Percentiles rank a stretch among this genome's conserved stretches.
Conservation (phyloP, 2,113 vertebrate species). For the Aptenodytes forsteri region DNA sequence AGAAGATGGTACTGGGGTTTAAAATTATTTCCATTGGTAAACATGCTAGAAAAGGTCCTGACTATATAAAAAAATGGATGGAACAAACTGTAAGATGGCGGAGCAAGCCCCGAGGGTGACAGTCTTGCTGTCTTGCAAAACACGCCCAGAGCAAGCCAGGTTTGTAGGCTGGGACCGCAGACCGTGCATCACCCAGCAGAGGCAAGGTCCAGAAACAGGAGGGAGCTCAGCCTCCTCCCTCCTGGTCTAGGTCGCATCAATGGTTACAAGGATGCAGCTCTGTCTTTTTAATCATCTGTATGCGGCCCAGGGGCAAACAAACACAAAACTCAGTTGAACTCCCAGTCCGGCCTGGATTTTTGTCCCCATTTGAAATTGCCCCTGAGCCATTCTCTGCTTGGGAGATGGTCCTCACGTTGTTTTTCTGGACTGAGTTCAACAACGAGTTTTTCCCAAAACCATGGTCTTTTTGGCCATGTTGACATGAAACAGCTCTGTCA, state of each 20-base stretch:
- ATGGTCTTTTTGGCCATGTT: background rate
- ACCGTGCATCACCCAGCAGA: accelerated
- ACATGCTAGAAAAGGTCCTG: background rate
- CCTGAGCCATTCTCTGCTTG: background rate
- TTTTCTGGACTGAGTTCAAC: background rate
- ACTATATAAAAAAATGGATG: background rate
- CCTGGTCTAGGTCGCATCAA: accelerated
- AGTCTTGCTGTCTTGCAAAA: background rate
- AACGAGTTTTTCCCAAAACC: background rate
- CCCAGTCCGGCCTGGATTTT: background rate
- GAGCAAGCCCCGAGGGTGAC: background rate
- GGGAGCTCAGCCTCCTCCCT: background rate
- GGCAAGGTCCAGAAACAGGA: background rate
- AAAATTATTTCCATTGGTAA: background rate
- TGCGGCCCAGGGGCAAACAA: background rate
- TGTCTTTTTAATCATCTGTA: background rate
- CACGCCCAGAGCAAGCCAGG: accelerated
- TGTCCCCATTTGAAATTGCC: background rate
- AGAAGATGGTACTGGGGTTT: background rate
- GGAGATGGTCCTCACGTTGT: accelerated
- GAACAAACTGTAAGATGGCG: background rate
- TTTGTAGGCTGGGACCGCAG: background rate
- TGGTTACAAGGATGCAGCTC: background rate
- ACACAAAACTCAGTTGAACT: background rate
- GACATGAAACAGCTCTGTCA: background rate